Evolutionary conservation across 2,113 vertebrate species (phyloP).

Genomic region (Tautogolabrus adspersus): DNA sequence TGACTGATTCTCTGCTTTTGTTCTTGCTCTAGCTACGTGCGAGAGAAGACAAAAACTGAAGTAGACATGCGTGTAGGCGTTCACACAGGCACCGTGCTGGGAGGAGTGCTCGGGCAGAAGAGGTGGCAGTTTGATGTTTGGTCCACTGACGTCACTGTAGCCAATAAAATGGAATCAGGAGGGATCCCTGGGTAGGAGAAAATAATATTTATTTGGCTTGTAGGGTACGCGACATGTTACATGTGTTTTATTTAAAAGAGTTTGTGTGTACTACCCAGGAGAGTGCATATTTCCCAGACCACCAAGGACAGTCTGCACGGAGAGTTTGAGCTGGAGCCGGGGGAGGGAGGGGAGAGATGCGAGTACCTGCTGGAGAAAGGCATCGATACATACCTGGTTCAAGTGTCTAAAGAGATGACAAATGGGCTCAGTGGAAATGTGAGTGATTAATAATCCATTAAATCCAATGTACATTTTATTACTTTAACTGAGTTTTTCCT

Average conservation of each 20-base stretch:
- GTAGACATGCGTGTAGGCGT: constrained; percentile 98
- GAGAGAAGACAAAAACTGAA: constrained; percentile 92
- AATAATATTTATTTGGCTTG: not conserved
- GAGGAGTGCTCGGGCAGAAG: constrained; percentile 95
- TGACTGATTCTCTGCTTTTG: not conserved
- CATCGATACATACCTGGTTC: constrained; percentile 91
- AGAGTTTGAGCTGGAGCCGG: constrained; percentile 92
- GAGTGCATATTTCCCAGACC: constrained; percentile 94
- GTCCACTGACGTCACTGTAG: constrained; percentile 96
- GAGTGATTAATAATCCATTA: constrained; percentile 63
- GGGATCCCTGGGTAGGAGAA: constrained; percentile 91
- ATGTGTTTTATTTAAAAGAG: not conserved
- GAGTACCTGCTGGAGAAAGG: constrained; percentile 96
- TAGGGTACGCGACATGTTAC: not conserved
- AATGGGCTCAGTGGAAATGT: constrained; percentile 85
- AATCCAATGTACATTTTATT: not conserved
- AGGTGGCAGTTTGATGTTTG: constrained; percentile 98
- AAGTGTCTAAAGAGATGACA: constrained; percentile 80
- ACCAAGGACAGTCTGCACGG: constrained; percentile 92
- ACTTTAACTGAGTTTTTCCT: not conserved
- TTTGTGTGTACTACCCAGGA: constrained; percentile 76
- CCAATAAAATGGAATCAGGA: constrained; percentile 97
- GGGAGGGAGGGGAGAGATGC: constrained; percentile 89
- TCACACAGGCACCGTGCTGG: constrained; percentile 93
- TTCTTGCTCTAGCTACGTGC: constrained; percentile 85